Percentiles rank a stretch among this genome's conserved stretches.
These are phyloP conservation scores for Campylomormyrus numenius DNA, from an alignment of 2,113 vertebrate genomes.

Conservation along the genomic window DNA sequence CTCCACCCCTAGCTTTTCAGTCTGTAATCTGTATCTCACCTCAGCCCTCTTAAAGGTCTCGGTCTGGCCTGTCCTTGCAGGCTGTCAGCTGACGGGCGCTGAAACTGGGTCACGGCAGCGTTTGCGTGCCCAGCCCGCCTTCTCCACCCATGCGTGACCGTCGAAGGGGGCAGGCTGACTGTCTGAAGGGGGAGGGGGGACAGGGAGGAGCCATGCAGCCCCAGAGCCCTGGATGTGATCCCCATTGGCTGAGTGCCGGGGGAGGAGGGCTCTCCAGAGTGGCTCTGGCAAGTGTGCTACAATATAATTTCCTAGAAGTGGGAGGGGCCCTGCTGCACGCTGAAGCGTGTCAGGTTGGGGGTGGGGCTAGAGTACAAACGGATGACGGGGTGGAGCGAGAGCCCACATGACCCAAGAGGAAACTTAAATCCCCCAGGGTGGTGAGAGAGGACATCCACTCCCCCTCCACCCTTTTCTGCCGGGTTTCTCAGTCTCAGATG, in stretches of 20 bases:
- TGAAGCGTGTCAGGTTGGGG: constrained; percentile 1
- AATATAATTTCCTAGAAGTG: constrained; percentile 29
- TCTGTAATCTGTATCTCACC: constrained; percentile 25
- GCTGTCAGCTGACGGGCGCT: constrained; percentile 50
- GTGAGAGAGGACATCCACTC: background rate
- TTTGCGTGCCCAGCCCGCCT: constrained; percentile 38
- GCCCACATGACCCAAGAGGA: constrained; percentile 18
- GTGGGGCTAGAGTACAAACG: constrained; percentile 23
- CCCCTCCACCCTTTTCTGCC: background rate
- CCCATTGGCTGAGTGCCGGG: background rate
- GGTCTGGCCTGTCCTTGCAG: constrained; percentile 21
- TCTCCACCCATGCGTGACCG: constrained; percentile 13
- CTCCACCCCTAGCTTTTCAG: background rate
- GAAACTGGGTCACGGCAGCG: constrained; percentile 51
- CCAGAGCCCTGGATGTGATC: background rate
- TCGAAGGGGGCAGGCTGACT: background rate
- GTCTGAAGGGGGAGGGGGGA: background rate
- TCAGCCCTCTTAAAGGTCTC: constrained; percentile 21
- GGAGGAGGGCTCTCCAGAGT: background rate
- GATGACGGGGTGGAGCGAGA: constrained; percentile 7
- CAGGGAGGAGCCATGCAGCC: background rate
- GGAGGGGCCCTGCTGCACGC: constrained; percentile 20
- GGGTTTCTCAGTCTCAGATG: background rate
- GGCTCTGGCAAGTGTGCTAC: constrained; percentile 16
- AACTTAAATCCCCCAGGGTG: background rate